Evolutionary conservation across 2,113 vertebrate genomes (phyloP).

Genomic region (Pitta sordida): DNA sequence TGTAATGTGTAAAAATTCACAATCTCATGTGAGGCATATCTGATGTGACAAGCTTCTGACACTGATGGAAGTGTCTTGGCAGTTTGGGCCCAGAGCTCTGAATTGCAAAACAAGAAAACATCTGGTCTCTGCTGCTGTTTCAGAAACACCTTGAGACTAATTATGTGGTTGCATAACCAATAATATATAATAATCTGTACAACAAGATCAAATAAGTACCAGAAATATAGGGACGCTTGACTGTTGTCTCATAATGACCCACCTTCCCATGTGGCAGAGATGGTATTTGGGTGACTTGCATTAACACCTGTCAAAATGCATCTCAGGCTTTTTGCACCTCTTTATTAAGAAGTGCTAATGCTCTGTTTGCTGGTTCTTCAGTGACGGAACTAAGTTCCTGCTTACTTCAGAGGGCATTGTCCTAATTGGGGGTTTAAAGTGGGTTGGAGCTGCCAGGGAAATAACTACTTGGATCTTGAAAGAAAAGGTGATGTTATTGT

Average conservation of each 20-base stretch:
- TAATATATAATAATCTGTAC: not conserved
- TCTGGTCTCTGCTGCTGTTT: constrained; percentile 12
- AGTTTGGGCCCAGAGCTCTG: not conserved
- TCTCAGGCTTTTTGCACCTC: not conserved
- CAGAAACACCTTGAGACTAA: not conserved
- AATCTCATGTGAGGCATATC: accelerated
- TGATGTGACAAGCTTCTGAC: not conserved
- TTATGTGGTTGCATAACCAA: not conserved
- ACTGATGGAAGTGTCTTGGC: not conserved
- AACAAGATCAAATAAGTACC: not conserved
- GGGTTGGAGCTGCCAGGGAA: not conserved
- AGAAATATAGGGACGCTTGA: not conserved
- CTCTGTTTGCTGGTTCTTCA: not conserved
- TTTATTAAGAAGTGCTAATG: not conserved
- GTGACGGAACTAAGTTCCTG: not conserved
- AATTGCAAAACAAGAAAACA: constrained; percentile 10
- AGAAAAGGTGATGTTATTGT: not conserved
- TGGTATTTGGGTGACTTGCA: not conserved
- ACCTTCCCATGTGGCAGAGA: not conserved
- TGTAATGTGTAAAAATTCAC: not conserved
- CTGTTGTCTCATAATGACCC: not conserved
- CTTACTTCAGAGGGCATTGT: not conserved
- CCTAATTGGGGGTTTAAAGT: not conserved
- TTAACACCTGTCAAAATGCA: not conserved
- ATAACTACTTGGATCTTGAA: not conserved